phyloP scores from a whole-genome alignment of 1,140 invertebrate genomes.

The Hirudo medicinalis region DNA sequence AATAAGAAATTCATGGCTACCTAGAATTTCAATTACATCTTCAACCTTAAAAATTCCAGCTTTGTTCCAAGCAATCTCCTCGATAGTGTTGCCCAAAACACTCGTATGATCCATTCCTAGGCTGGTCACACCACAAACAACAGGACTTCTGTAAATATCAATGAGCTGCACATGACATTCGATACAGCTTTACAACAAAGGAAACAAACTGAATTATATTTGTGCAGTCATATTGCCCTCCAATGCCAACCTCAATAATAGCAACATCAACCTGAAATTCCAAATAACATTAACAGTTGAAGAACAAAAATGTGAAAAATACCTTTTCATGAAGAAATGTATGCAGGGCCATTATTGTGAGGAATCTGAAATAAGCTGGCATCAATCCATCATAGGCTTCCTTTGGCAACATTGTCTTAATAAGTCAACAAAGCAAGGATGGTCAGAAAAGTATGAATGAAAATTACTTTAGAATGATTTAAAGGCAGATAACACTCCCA shows the following conservation, averaged over 20 bases:
- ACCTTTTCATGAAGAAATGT: slow-evolving; percentile 72
- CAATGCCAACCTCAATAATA: slow-evolving; percentile 92
- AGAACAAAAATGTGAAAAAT: neutral
- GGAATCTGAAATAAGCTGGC: slow-evolving; percentile 85
- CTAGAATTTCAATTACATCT: neutral
- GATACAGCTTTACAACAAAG: neutral
- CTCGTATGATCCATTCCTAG: slow-evolving; percentile 74
- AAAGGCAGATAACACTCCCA: slow-evolving; percentile 55
- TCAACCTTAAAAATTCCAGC: slow-evolving; percentile 78
- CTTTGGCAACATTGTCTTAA: slow-evolving; percentile 21
- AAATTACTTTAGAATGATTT: neutral
- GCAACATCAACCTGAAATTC: slow-evolving; percentile 58
- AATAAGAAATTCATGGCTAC: neutral
- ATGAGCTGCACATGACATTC: no score
- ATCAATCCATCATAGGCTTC: slow-evolving; percentile 43
- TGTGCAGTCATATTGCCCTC: slow-evolving; percentile 83
- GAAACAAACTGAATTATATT: slow-evolving; percentile 66
- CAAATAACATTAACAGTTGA: neutral
- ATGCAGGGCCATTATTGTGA: slow-evolving; percentile 80
- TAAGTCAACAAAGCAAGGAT: neutral
- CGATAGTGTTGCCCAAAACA: slow-evolving; percentile 67
- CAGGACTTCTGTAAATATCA: slow-evolving; percentile 47
- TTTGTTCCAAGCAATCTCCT: slow-evolving; percentile 84
- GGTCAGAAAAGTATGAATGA: neutral
- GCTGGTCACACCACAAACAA: slow-evolving; percentile 75